Base-by-base conservation (phyloP, 2,888 invertebrate genomes). In the Osedax fenrisi region DNA sequence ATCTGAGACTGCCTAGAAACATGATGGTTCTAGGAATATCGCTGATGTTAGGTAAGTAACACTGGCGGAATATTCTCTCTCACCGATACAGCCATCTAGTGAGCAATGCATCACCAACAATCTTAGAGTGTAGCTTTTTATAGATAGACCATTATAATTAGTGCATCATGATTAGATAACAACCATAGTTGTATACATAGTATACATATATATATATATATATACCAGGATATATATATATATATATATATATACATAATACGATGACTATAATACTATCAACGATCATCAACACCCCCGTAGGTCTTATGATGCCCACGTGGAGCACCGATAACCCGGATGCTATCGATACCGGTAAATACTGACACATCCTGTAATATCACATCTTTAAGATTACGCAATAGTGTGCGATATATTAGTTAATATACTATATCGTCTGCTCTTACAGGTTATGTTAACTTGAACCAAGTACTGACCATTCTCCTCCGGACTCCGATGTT, bases 301-400 rank as follows among this genome's bases (percentile, higher is more conserved):
- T 75, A 13, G 76, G 76, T 3, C n/a, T 76, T 62, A 41, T 72
- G 2, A 5, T 77, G 0, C 77, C 77, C 2, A 3, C 27, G 3
- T 77, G 77, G 77, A 56, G 56, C n/a, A 66, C 41, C 2, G 5
- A 70, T 5, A 61, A 77, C 27, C 64, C 73, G 0, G 61, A 75
- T 23, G 56, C 70, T 3, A 76, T 74, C n/a, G 21, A 69, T 22
- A 76, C 76, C 72, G 77, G 77, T 77, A 59, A 5, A 56, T 68
- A n/a, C 41, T n/a, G n/a, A n/a, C n/a, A n/a, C n/a, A n/a, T n/a
- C n/a, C n/a, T n/a, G n/a, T n/a, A n/a, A n/a, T n/a, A n/a, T n/a
- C n/a, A n/a, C 5, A 41, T 17, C 41, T 10, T 41, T 41, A 10
- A 10, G 17, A 41, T 41, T 41, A 10, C 5, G 17, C 5, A 10